These are phyloP conservation scores for Rhopalosiphum maidis DNA, from an alignment of 1,140 invertebrate species.

Conservation along the genomic window DNA sequence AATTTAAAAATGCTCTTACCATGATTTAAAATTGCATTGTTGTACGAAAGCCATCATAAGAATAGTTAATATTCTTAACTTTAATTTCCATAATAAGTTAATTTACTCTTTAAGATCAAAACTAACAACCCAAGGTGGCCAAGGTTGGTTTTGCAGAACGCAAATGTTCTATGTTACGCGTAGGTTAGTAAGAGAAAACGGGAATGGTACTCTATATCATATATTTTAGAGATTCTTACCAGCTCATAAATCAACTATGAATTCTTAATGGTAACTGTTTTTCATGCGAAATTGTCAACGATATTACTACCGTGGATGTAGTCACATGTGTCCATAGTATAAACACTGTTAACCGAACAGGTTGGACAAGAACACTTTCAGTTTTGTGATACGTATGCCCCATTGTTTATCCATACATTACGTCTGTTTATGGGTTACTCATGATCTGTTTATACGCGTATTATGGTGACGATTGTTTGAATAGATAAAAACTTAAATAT, in stretches of 20 bases:
- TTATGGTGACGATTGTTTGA: conserved; percentile 23
- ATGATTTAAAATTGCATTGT: too few species aligned
- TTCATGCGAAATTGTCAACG: background rate
- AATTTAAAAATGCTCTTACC: too few species aligned
- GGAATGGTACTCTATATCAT: too few species aligned
- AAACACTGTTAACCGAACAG: background rate
- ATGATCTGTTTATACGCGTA: background rate
- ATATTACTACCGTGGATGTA: background rate
- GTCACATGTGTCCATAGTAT: background rate
- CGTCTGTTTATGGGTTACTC: background rate
- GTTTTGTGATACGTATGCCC: background rate
- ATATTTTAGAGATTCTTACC: background rate
- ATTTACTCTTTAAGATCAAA: too few species aligned
- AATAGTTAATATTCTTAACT: too few species aligned
- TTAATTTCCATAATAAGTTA: too few species aligned
- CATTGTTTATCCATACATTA: conserved; percentile 9
- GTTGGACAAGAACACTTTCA: background rate
- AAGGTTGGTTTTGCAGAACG: too few species aligned
- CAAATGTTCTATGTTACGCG: too few species aligned
- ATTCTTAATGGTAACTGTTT: background rate
- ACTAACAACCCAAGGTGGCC: too few species aligned
- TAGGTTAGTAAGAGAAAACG: too few species aligned
- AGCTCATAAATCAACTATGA: background rate
- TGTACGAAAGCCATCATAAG: too few species aligned
- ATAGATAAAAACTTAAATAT: conserved; percentile 27